A percentile compares a stretch with the other conserved stretches of the same genome.
Evolutionary conservation across 2,113 vertebrate genomes (phyloP).

Genomic region (Ailurus styani): DNA sequence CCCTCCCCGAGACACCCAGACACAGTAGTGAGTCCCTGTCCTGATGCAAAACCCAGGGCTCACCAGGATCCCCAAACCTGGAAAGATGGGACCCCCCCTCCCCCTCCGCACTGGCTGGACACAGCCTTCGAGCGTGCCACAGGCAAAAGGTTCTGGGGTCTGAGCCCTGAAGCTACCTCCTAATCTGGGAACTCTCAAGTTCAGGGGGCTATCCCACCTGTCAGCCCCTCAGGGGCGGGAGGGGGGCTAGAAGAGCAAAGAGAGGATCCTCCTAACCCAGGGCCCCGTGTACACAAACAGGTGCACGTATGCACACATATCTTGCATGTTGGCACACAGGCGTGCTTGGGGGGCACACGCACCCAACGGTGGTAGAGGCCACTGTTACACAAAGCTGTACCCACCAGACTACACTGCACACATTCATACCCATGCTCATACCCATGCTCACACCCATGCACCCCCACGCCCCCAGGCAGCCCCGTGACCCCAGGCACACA

Average conservation of each 20-base stretch:
- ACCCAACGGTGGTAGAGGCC: background rate
- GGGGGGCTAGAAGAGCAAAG: background rate
- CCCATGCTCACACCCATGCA: accelerated
- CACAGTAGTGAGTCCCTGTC: background rate
- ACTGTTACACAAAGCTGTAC: accelerated
- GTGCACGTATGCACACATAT: accelerated
- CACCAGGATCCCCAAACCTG: background rate
- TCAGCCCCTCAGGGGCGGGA: accelerated
- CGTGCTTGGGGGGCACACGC: accelerated
- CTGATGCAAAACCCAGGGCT: background rate
- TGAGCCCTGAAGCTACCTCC: background rate
- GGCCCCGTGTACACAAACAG: background rate
- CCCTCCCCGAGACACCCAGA: background rate
- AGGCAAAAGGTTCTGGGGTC: background rate
- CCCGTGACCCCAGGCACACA: accelerated
- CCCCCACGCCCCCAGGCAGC: too few relatives aligned
- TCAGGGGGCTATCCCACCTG: background rate
- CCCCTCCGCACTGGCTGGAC: background rate
- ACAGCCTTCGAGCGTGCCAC: background rate
- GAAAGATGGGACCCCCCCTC: background rate
- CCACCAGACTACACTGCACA: background rate
- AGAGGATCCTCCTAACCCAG: background rate
- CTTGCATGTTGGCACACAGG: accelerated
- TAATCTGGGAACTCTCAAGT: background rate
- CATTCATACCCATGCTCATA: background rate